Conservation (phyloP, 1,140 invertebrate genomes). For the Rhagoletis zephyria region DNA sequence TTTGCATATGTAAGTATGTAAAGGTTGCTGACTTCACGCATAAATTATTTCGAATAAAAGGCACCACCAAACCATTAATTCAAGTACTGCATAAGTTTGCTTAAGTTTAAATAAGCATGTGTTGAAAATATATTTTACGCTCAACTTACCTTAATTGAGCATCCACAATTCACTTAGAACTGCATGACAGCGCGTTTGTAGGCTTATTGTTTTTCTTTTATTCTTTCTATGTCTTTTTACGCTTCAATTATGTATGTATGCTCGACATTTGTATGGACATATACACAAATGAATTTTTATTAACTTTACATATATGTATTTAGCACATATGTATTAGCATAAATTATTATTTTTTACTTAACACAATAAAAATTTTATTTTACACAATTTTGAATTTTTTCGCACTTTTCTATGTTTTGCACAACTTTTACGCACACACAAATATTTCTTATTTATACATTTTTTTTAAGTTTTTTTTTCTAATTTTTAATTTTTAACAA, state of each 20-base stretch:
- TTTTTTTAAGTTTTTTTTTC: background rate
- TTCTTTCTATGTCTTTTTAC: background rate
- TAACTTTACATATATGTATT: background rate
- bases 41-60: background rate
- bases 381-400: no score
- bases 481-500: background rate
- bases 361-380: no score
- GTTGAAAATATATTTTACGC: background rate
- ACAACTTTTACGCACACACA: no score
- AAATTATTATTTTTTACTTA: no score
- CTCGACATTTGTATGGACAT: background rate
- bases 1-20: background rate
- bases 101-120: background rate
- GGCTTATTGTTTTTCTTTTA: background rate
- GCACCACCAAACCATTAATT: no score
- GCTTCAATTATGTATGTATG: background rate
- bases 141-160: constrained; percentile 29
- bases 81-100: no score
- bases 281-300: background rate
- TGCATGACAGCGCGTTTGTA: background rate
- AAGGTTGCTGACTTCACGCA: no score
- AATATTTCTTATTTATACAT: background rate
- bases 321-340: background rate
- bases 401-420: no score
- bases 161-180: constrained; percentile 37